Evolutionary conservation across 2,113 vertebrate species (phyloP).

Genomic region (Rhynchomys soricoides): DNA sequence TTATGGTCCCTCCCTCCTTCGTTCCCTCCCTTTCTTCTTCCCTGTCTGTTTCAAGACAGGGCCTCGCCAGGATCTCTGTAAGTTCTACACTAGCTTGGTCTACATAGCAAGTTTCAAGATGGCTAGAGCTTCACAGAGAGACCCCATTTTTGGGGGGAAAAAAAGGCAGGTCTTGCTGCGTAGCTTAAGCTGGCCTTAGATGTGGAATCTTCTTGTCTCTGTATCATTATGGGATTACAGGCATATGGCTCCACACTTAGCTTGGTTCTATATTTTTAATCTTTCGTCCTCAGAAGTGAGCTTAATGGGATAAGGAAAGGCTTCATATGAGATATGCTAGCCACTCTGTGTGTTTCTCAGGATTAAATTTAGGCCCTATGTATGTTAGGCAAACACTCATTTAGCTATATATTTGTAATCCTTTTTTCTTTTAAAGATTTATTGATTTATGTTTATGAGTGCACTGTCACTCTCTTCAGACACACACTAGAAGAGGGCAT

Average conservation of each 20-base stretch:
- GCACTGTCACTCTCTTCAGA: no score
- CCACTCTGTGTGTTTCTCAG: background rate
- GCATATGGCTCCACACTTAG: no score
- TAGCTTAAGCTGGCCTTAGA: background rate
- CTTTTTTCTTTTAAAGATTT: no score
- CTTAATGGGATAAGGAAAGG: background rate
- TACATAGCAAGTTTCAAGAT: background rate
- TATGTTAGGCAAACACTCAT: background rate
- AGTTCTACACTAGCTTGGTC: background rate
- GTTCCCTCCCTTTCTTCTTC: background rate
- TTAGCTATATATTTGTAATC: background rate
- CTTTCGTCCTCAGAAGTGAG: slow-evolving; percentile 19
- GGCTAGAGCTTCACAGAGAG: background rate
- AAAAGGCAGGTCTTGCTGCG: background rate
- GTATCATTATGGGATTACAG: background rate
- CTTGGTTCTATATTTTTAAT: slow-evolving; percentile 22
- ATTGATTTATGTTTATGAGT: no score
- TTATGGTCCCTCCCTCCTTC: background rate
- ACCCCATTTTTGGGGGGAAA: background rate
- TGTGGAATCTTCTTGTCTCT: background rate
- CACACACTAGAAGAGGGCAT: no score
- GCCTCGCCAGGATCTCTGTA: background rate
- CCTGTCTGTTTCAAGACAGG: background rate
- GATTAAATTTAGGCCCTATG: background rate
- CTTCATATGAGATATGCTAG: background rate